phyloP scores from a whole-genome alignment of 2,797 vertebrate species.

The Gallinago stenura region DNA sequence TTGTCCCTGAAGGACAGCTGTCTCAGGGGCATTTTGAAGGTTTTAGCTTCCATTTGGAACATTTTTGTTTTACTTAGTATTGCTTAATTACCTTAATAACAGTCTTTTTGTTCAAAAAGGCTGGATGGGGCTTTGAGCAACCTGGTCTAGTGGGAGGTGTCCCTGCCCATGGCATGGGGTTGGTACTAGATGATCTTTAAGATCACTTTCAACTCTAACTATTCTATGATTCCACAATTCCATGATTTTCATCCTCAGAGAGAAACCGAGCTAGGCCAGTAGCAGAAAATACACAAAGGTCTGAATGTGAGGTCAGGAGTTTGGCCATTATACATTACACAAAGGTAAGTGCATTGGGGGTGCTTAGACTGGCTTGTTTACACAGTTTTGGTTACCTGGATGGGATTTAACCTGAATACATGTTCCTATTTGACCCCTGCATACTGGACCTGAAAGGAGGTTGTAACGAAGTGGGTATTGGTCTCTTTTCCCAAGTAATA shows the following conservation, averaged over 20 bases:
- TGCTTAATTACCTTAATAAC: background rate
- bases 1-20: background rate
- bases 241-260: background rate
- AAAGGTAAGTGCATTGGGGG: background rate
- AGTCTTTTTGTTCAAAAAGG: background rate
- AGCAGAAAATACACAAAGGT: background rate
- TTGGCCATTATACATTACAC: background rate
- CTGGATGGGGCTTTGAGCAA: background rate
- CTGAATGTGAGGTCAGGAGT: background rate
- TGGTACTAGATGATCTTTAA: background rate
- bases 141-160: background rate
- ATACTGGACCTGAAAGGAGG: background rate
- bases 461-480: accelerated
- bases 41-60: background rate
- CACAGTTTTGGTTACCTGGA: background rate
- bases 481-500: background rate
- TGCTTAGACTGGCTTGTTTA: background rate
- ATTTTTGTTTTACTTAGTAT: background rate
- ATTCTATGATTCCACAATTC: background rate
- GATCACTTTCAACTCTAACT: background rate
- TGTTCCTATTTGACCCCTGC: background rate
- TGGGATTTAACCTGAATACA: background rate
- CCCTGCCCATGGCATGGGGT: background rate
- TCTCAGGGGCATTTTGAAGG: background rate
- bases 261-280: background rate